phyloP scores from a whole-genome alignment of 2,888 invertebrate species.

The Laspeyria flexula region DNA sequence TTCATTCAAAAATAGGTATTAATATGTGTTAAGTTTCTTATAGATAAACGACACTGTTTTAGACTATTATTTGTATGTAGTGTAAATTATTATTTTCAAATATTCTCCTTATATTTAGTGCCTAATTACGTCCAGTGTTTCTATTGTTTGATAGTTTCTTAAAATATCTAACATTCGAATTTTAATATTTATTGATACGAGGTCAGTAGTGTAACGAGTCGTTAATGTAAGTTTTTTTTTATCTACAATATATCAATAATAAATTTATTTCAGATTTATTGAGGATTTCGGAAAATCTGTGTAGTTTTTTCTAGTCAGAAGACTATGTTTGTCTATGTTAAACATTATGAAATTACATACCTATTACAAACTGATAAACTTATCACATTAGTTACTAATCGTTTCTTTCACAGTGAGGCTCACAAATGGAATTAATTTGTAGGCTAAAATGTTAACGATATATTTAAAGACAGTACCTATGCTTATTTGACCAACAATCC shows the following conservation, averaged over 20 bases:
- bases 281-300: constrained; percentile 66
- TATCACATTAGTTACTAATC: constrained; percentile 36
- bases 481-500: background rate
- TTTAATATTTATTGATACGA: constrained; percentile 81
- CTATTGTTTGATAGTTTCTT: constrained; percentile 75
- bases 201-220: constrained; percentile 78
- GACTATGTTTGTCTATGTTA: constrained; percentile 80
- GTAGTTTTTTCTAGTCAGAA: constrained; percentile 81
- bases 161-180: constrained; percentile 72
- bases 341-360: constrained; percentile 55
- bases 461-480: background rate
- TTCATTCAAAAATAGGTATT: constrained; percentile 78
- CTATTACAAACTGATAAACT: constrained; percentile 42
- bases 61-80: constrained; percentile 77
- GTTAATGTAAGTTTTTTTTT: constrained; percentile 65
- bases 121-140: constrained; percentile 80
- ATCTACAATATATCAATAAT: constrained; percentile 57
- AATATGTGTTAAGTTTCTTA: constrained; percentile 79
- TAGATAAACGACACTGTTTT: constrained; percentile 74
- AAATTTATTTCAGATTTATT: constrained; percentile 66
- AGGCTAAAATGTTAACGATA: background rate
- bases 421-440: constrained; percentile 14
- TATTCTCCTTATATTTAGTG: constrained; percentile 74
- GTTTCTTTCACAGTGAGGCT: constrained; percentile 37
- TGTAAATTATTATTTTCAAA: constrained; percentile 79